A percentile compares a stretch with the other conserved stretches of the same genome.
phyloP scores from a whole-genome alignment of 1,140 invertebrate species.

The Magallana angulata region DNA sequence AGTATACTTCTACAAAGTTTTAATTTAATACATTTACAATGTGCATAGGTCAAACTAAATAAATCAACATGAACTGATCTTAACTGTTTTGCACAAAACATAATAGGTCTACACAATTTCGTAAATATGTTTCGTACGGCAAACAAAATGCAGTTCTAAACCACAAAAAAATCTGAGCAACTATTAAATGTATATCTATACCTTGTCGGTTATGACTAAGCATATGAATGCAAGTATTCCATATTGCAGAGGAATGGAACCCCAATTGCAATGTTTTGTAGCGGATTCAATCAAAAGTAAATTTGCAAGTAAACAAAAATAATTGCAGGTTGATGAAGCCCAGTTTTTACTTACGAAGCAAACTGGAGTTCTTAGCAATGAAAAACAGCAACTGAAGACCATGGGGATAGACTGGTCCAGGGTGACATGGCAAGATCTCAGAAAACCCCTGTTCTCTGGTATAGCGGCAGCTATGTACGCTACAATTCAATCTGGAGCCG shows the following conservation, averaged over 20 bases:
- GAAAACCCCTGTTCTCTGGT: slow-evolving; percentile 71
- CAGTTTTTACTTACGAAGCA: slow-evolving; percentile 42
- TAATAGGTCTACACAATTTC: no score
- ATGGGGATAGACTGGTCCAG: slow-evolving; percentile 72
- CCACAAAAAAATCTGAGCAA: no score
- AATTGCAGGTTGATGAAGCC: slow-evolving; percentile 51
- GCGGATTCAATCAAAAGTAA: background rate
- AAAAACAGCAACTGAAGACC: slow-evolving; percentile 51
- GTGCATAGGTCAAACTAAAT: no score
- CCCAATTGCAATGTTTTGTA: background rate
- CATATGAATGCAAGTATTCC: no score
- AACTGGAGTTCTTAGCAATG: slow-evolving; percentile 28
- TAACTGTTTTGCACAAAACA: no score
- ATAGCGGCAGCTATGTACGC: slow-evolving; percentile 67
- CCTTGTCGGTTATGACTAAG: no score
- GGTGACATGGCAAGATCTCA: slow-evolving; percentile 67
- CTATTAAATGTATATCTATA: no score
- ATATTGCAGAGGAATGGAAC: background rate
- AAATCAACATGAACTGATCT: no score
- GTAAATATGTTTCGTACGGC: no score
- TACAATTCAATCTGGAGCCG: slow-evolving; percentile 44
- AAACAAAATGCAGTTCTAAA: no score
- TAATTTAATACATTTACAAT: no score
- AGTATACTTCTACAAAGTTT: no score
- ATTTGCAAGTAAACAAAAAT: background rate